phyloP scores from a whole-genome alignment of 2,797 vertebrate genomes.

The Galagoides demidoff region DNA sequence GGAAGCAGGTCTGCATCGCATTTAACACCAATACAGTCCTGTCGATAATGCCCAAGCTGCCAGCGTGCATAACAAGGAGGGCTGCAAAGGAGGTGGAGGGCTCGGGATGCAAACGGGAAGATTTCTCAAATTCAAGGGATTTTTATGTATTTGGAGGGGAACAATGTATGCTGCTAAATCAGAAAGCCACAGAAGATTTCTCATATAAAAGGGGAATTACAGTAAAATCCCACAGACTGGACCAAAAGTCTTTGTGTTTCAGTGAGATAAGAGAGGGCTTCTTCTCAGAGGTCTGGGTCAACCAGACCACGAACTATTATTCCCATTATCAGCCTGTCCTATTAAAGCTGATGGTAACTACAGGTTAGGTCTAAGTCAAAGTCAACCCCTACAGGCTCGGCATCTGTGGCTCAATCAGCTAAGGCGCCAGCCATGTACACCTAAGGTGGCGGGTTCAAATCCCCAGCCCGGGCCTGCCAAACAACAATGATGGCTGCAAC shows the following conservation, averaged over 20 bases:
- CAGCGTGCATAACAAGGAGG: slow-evolving; percentile 37
- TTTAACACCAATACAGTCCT: slow-evolving; percentile 62
- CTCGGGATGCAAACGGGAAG: not conserved
- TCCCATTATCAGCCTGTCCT: not conserved
- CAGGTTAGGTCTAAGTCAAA: not conserved
- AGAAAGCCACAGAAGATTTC: not conserved
- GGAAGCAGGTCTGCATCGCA: slow-evolving; percentile 52
- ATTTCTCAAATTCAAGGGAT: not conserved
- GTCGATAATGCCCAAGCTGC: slow-evolving; percentile 50
- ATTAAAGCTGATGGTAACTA: not conserved
- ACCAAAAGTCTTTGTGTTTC: not conserved
- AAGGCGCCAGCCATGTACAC: too few relatives aligned
- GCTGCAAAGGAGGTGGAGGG: not conserved
- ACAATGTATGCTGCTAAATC: slow-evolving; percentile 15
- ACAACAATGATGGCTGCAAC: too few relatives aligned
- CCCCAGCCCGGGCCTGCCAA: too few relatives aligned
- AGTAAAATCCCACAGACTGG: not conserved
- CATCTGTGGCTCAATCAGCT: too few relatives aligned
- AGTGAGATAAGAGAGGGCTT: not conserved
- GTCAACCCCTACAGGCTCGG: not conserved
- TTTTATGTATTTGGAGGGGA: slow-evolving; percentile 16
- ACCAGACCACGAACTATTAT: not conserved
- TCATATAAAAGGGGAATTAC: not conserved
- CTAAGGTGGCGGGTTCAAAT: too few relatives aligned
- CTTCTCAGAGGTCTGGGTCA: not conserved